These are phyloP conservation scores for Polyodon spathula DNA, from an alignment of 2,113 vertebrate species.

Conservation along the genomic window DNA sequence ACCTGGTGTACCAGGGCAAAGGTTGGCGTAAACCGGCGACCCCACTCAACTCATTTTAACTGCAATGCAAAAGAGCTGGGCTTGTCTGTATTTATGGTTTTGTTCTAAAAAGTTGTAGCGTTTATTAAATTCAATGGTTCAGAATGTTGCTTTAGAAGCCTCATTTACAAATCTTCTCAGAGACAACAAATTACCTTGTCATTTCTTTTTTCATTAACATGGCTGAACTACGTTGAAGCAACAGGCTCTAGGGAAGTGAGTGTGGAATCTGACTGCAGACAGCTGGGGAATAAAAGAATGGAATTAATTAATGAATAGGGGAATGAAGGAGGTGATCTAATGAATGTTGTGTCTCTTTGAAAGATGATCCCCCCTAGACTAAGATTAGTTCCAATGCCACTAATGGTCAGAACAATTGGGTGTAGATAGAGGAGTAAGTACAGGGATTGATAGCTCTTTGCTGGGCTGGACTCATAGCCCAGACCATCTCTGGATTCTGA, in stretches of 20 bases:
- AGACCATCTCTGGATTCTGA: conserved; percentile 32
- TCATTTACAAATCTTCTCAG: too few species aligned
- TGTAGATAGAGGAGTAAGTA: conserved; percentile 34
- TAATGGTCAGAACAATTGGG: conserved; percentile 46
- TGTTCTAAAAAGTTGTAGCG: too few species aligned
- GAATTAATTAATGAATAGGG: conserved; percentile 35
- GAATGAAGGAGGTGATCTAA: conserved; percentile 32
- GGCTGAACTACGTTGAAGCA: too few species aligned
- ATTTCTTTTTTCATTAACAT: too few species aligned
- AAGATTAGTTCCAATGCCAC: conserved; percentile 42
- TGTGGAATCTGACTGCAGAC: conserved; percentile 25
- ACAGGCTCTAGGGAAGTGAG: background rate
- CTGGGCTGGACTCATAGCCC: conserved; percentile 40
- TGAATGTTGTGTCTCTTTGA: conserved; percentile 42
- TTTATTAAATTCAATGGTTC: too few species aligned
- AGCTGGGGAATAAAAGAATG: conserved; percentile 33
- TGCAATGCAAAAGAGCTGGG: too few species aligned
- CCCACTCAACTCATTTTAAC: too few species aligned
- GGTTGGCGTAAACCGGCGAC: too few species aligned
- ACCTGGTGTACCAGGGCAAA: too few species aligned
- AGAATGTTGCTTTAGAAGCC: too few species aligned
- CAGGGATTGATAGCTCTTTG: conserved; percentile 39
- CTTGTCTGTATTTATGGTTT: too few species aligned
- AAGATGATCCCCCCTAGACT: conserved; percentile 43
- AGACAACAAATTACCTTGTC: too few species aligned